Base-by-base conservation (phyloP, 2,888 invertebrate species). In the Limnephilus rhombicus region DNA sequence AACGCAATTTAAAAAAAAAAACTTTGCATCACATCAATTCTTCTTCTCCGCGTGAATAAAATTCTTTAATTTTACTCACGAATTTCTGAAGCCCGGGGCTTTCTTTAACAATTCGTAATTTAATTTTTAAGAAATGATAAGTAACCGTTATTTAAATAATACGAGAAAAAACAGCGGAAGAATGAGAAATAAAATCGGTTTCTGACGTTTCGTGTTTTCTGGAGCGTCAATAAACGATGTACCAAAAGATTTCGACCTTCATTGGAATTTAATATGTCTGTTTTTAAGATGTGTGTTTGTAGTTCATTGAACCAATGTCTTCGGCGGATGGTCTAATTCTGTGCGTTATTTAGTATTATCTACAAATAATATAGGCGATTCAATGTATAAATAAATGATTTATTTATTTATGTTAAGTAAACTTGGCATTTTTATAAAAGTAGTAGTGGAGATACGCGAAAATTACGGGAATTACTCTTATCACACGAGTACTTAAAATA, bases 251-350 rank as follows among this genome's bases (percentile, higher is more conserved):
- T 34, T 53, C 88, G 88, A 18, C 88, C 88, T 88, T 88, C 34
- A 88, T 88, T 68, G 88, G 88, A 88, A 88, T 88, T 80, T 80
- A 80, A 88, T 31, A 29, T 34, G 88, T 68, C 53, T 80, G 88
- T 53, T 88, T 88, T 87, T 80, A 18, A 80, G 68, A 31, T 31
- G 37, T 53, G 29, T 24, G 15, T 80, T 37, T 37, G 3, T 37
- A 80, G 68, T 88, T 88, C 37, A 80, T 45, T 29, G 86, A 86
- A 31, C 37, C 68, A 7, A 5, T 68, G 24, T 15, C 34, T 29
- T 5, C 53, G 18, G 9, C 18, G 68, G 34, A 88, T 68, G 88
- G 68, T 53, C n/a, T 12, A 68, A 11, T 34, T 18, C n/a, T 29
- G 9, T 34, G 4, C 83, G 4, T 37, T 34, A 31, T 18, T 83